These are phyloP conservation scores for Agrochola circellaris DNA, from an alignment of 2,888 invertebrate genomes.

Conservation along the genomic window DNA sequence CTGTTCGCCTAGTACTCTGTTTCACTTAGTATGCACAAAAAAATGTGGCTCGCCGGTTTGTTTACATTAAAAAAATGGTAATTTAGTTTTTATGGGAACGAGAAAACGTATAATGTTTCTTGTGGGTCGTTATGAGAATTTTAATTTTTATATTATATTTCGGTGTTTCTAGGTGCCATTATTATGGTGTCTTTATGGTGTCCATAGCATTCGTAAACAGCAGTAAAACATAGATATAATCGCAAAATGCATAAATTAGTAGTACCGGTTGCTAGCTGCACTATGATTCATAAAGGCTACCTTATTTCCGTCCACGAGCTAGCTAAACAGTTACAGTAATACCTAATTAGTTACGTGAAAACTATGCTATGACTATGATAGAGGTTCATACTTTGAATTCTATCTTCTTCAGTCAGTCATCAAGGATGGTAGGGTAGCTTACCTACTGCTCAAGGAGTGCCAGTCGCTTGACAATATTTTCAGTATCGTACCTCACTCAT, in stretches of 20 bases:
- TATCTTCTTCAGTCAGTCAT: not conserved
- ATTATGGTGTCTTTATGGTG: conserved; percentile 2
- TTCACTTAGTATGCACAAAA: conserved; percentile 72
- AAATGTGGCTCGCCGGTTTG: conserved; percentile 64
- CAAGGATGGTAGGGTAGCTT: not conserved
- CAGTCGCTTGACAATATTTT: not conserved
- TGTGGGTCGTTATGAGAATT: conserved; percentile 35
- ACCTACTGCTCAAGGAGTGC: not conserved
- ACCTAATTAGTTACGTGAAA: conserved; percentile 32
- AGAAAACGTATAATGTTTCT: conserved; percentile 37
- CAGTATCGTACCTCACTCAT: not conserved
- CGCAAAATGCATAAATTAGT: conserved; percentile 53
- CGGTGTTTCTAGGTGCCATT: conserved; percentile 19
- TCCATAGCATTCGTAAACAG: conserved; percentile 28
- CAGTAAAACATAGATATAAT: conserved; percentile 28
- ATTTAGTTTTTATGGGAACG: conserved; percentile 38
- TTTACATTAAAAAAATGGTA: conserved; percentile 57
- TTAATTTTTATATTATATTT: conserved; percentile 23
- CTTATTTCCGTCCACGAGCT: conserved; percentile 49
- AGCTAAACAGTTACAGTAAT: conserved; percentile 17
- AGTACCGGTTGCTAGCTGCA: conserved; percentile 42
- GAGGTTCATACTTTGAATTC: conserved; percentile 10
- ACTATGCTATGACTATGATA: conserved; percentile 17
- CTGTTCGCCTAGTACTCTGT: conserved; percentile 78
- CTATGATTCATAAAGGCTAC: conserved; percentile 56